phyloP scores from a whole-genome alignment of 2,797 vertebrate genomes.

The Tolypeutes matacus region DNA sequence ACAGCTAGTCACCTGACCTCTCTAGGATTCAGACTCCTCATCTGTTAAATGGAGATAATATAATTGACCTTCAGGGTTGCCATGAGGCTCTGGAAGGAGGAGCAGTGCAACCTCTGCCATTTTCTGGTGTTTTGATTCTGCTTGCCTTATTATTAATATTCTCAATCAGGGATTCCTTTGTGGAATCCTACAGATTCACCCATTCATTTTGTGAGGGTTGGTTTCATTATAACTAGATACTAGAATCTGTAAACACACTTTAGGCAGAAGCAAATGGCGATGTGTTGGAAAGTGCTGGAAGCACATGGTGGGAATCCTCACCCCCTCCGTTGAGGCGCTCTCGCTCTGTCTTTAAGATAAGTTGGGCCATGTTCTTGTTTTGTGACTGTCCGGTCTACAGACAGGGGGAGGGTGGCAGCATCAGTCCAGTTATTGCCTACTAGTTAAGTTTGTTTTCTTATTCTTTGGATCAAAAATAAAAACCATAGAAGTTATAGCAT shows the following conservation, averaged over 20 bases:
- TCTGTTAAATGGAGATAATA: neutral
- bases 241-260: conserved; percentile 39
- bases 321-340: neutral
- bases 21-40: conserved; percentile 38
- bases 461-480: conserved; percentile 18
- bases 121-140: conserved; percentile 39
- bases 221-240: conserved; percentile 36
- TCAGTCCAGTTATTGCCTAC: neutral
- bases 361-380: conserved; percentile 29
- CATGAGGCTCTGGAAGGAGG: conserved; percentile 15
- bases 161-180: conserved; percentile 14
- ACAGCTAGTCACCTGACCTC: neutral
- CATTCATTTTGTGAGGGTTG: neutral
- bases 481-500: neutral
- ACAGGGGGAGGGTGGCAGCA: neutral
- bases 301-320: neutral
- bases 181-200: neutral
- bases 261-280: neutral
- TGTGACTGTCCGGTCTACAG: conserved; percentile 23
- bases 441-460: conserved; percentile 40
- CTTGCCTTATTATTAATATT: conserved; percentile 46
- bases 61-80: neutral
- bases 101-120: conserved; percentile 32
- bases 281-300: conserved; percentile 49
- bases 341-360: conserved; percentile 6